Percentiles rank a stretch among this genome's conserved stretches.
Conservation (phyloP, 2,113 vertebrate genomes). For the Casuarius casuarius region DNA sequence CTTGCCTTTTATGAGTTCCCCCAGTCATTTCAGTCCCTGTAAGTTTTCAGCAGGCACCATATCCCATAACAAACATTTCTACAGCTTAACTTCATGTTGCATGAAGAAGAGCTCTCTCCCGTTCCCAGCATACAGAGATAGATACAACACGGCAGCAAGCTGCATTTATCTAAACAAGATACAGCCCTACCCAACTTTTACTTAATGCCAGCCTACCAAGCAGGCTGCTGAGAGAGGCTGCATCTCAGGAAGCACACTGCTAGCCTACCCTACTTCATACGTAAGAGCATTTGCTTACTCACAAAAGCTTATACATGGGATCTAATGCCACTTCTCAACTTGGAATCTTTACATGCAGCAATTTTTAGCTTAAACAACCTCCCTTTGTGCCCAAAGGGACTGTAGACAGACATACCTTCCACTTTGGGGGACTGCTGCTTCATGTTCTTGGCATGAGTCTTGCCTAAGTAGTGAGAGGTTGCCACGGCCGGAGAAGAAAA, state of each 20-base stretch:
- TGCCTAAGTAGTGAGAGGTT: conserved; percentile 95
- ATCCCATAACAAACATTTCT: neutral
- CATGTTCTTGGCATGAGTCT: conserved; percentile 95
- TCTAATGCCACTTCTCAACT: neutral
- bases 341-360: neutral
- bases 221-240: neutral
- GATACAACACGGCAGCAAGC: neutral
- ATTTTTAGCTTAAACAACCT: neutral
- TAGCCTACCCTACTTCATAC: neutral
- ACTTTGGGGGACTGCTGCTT: conserved; percentile 80
- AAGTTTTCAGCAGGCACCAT: neutral
- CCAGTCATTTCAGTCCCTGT: neutral
- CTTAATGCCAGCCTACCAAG: neutral
- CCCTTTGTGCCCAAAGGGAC: rapidly evolving
- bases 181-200: neutral
- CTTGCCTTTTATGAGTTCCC: neutral
- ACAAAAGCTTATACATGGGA: neutral
- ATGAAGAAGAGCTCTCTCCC: neutral
- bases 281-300: neutral
- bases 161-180: neutral
- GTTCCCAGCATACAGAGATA: neutral
- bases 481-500: conserved; percentile 93
- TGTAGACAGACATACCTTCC: conserved; percentile 78
- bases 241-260: neutral
- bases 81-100: neutral